Evolutionary conservation across 1,140 invertebrate genomes (phyloP), one percentile per base, ranked within the genome.

Genomic region (Chrysomallon squamiferum): DNA sequence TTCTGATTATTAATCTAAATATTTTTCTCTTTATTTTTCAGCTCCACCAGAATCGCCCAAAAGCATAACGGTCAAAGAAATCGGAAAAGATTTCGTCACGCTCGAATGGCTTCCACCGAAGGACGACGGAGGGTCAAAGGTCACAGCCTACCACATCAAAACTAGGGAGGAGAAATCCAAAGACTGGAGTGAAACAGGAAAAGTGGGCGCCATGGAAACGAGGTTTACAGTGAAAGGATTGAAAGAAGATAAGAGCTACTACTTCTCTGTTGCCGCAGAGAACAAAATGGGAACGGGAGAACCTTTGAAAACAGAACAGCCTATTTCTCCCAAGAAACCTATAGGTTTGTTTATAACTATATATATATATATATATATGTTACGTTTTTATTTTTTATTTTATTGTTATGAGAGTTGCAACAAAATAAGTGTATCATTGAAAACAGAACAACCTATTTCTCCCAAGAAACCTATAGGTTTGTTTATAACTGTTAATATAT

Each of bases 111-210:
- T 91, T 80, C 93, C 96, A 76, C 97, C 97, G 2, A 94, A 93
- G 65, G 82, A 86, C 72, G 83, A 88, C 80, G 96, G 95, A 32
- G 97, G 97, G 11, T 92, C 93, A 32, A 94, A 95, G 49, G 90
- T 99, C 62, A 96, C 95, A 1, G 98, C 97, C 77, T 99, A 99
- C 79, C 91, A 96, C 49, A 90, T 99, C 64, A 96, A 98, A 83
- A 95, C 93, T 86, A 87, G 74, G 52, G 77, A 79, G 71, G 92
- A 91, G 70, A 95, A 95, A 87, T 89, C 89, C 0, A 86, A 76
- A 38, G 69, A 77, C 52, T 97, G 91, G 95, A 88, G 89, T 92
- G 64, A 96, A 93, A 94, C 91, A 91, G 95, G 78, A 90, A 95
- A 68, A n/a, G 69, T 96, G 60, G 96, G 97, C 83, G 73, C 82